Conservation (phyloP, 2,797 vertebrate species). For the Coregonus suidteri region DNA sequence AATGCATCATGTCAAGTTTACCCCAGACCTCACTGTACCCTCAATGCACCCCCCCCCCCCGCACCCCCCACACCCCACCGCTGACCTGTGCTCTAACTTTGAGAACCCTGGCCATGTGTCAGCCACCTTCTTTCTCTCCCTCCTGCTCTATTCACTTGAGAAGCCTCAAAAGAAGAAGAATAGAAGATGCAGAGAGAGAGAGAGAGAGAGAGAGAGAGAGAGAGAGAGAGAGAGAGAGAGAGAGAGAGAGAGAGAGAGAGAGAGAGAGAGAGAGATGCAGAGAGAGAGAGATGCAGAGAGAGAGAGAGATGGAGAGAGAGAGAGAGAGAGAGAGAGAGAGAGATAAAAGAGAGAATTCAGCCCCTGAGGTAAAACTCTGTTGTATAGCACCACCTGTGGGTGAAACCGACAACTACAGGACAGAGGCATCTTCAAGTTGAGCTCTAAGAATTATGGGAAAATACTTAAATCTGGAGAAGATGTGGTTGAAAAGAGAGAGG, state of each 20-base stretch:
- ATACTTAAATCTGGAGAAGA: background rate
- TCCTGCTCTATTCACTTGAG: slow-evolving; percentile 12
- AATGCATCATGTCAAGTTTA: background rate
- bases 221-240: no score
- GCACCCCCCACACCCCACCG: no score
- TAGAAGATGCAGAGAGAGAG: no score
- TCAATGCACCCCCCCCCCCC: slow-evolving; percentile 15
- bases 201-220: no score
- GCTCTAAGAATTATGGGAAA: background rate
- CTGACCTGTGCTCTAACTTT: slow-evolving; percentile 36
- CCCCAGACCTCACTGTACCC: background rate
- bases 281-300: no score
- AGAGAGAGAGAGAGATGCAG: no score
- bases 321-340: no score
- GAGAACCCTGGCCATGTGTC: background rate
- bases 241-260: no score
- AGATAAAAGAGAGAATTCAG: slow-evolving; percentile 18
- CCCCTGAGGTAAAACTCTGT: background rate
- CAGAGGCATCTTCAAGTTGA: background rate
- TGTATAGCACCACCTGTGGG: slow-evolving; percentile 11
- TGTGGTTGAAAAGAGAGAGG: background rate
- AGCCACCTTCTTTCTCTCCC: slow-evolving; percentile 57
- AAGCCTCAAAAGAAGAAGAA: no score
- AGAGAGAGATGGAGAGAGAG: no score
- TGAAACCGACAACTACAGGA: background rate